Percentiles rank a stretch among this genome's conserved stretches.
These are phyloP conservation scores for Sphaerophoria taeniata DNA, from an alignment of 2,888 invertebrate genomes.

Conservation along the genomic window DNA sequence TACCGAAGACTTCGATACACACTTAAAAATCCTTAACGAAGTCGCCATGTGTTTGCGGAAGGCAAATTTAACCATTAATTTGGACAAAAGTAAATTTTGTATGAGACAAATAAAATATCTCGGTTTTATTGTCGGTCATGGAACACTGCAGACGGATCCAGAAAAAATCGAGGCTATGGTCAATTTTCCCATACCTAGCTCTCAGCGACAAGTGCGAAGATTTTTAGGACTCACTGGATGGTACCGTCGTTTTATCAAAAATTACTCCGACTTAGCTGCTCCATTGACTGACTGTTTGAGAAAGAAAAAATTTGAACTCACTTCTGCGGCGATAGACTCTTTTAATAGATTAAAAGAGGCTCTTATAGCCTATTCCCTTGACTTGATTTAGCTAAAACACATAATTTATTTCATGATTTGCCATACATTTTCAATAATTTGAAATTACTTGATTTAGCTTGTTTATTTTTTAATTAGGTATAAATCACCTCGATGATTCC, in stretches of 20 bases:
- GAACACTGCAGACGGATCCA: background rate
- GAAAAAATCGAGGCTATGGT: background rate
- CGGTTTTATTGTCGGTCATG: background rate
- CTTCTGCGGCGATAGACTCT: background rate
- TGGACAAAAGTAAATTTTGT: conserved; percentile 2
- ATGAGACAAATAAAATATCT: background rate
- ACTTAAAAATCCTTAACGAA: background rate
- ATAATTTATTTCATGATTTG: no score
- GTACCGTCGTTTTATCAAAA: background rate
- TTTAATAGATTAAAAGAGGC: background rate
- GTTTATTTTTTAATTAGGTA: no score
- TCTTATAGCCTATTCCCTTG: no score
- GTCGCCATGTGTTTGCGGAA: background rate
- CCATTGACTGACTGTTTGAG: background rate
- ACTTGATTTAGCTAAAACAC: no score
- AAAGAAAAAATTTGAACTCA: background rate
- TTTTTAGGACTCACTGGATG: background rate
- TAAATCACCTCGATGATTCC: no score
- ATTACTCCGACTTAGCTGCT: background rate
- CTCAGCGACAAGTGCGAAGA: background rate
- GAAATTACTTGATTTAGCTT: no score
- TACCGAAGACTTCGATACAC: background rate
- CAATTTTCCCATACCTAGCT: background rate
- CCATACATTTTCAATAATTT: no score
- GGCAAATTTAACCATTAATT: background rate